Percentiles rank a stretch among this genome's conserved stretches.
These are phyloP conservation scores for Microtus californicus DNA, from an alignment of 2,797 vertebrate genomes.

Conservation along the genomic window DNA sequence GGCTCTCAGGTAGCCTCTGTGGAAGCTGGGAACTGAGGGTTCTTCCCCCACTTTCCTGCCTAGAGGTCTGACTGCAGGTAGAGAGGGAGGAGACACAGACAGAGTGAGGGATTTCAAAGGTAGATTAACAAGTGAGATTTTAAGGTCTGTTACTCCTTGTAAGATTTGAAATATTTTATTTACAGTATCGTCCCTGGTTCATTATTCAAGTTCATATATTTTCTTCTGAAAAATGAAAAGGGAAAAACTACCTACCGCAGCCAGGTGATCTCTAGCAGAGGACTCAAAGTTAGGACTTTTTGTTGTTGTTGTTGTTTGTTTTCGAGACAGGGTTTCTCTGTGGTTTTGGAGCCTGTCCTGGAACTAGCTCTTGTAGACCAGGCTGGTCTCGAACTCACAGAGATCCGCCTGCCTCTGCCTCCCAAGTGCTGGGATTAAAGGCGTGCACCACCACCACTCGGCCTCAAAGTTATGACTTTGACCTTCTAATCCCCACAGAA, in stretches of 20 bases:
- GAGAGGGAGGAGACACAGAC: no score
- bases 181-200: not conserved
- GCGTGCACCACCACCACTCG: no score
- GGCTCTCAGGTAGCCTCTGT: not conserved
- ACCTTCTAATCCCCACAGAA: slow-evolving; percentile 41
- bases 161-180: not conserved
- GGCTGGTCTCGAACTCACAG: no score
- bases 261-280: slow-evolving; percentile 31
- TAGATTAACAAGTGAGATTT: not conserved
- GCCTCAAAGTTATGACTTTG: slow-evolving; percentile 23
- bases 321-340: no score
- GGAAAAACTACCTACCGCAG: not conserved
- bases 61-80: not conserved
- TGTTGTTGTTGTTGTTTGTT: no score
- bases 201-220: not conserved
- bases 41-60: not conserved
- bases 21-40: not conserved
- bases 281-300: slow-evolving; percentile 23
- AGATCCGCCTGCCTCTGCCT: no score
- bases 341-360: no score
- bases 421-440: no score
- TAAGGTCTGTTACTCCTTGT: not conserved
- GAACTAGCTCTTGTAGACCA: no score
- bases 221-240: slow-evolving; percentile 38
- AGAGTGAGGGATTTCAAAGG: no score